phyloP scores from a whole-genome alignment of 2,888 invertebrate species.

The Pseudococcus viburni region DNA sequence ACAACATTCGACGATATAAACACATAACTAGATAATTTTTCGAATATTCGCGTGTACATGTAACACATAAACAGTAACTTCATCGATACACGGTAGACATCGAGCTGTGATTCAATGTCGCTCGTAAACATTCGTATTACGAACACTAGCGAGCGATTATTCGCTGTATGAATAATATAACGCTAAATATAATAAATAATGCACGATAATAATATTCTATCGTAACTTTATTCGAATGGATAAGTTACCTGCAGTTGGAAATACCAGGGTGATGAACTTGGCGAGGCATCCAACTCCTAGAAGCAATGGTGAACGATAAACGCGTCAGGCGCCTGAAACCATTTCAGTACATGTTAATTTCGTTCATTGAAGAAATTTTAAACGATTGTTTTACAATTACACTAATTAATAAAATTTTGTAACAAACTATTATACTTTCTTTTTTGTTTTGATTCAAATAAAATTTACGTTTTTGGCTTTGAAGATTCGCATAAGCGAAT shows the following conservation, averaged over 20 bases:
- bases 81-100: background rate
- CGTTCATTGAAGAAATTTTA: background rate
- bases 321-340: conserved; percentile 25
- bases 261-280: conserved; percentile 52
- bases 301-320: background rate
- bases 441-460: too few species aligned
- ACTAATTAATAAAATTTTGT: too few species aligned
- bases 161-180: background rate
- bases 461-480: too few species aligned
- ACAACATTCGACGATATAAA: background rate
- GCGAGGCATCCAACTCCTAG: conserved; percentile 30
- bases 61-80: background rate
- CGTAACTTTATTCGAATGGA: background rate
- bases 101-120: background rate
- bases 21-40: background rate
- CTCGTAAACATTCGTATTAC: background rate
- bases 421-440: too few species aligned
- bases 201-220: background rate
- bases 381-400: background rate
- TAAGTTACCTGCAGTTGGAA: conserved; percentile 15
- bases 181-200: background rate
- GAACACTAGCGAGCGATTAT: background rate
- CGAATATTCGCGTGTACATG: background rate
- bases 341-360: background rate
- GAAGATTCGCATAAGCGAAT: too few species aligned